Conservation (phyloP, 2,888 invertebrate species). For the Hanleya hanleyi region DNA sequence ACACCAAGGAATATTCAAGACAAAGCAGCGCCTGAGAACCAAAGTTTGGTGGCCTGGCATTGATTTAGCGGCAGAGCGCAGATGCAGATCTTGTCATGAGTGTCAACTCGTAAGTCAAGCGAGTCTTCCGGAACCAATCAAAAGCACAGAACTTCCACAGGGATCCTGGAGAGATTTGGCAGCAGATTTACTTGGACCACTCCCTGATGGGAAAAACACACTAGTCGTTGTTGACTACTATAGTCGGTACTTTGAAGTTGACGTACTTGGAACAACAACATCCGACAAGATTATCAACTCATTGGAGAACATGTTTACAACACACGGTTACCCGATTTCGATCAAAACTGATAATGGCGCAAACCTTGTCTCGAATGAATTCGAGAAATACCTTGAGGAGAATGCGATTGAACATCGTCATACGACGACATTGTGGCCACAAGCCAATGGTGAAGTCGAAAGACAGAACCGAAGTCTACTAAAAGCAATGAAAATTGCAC, state of each 20-base stretch:
- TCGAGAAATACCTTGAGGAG: conserved; percentile 26
- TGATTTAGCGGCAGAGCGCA: conserved; percentile 23
- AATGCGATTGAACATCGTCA: conserved; percentile 31
- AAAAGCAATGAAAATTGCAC: conserved; percentile 40
- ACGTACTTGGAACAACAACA: not conserved
- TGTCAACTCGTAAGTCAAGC: conserved; percentile 27
- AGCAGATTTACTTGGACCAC: conserved; percentile 27
- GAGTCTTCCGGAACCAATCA: conserved; percentile 11
- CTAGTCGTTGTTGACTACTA: conserved; percentile 26
- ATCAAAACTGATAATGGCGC: conserved; percentile 39
- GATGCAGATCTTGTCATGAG: conserved; percentile 22
- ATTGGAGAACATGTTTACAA: conserved; percentile 3
- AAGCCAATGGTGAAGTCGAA: conserved; percentile 43
- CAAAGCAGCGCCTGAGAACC: conserved; percentile 29
- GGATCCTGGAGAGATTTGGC: conserved; percentile 26
- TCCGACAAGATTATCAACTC: not conserved
- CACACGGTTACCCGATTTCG: conserved; percentile 32
- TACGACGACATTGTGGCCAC: conserved; percentile 34
- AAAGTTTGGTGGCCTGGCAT: conserved; percentile 52
- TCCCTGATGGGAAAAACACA: conserved; percentile 22
- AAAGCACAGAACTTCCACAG: conserved; percentile 15
- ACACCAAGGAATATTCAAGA: conserved; percentile 21
- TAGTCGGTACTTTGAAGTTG: conserved; percentile 20
- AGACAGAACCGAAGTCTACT: conserved; percentile 38
- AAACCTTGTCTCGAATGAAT: conserved; percentile 32